These are phyloP conservation scores for Oncopeltus fasciatus DNA, from an alignment of 1,140 invertebrate species.

Conservation along the genomic window DNA sequence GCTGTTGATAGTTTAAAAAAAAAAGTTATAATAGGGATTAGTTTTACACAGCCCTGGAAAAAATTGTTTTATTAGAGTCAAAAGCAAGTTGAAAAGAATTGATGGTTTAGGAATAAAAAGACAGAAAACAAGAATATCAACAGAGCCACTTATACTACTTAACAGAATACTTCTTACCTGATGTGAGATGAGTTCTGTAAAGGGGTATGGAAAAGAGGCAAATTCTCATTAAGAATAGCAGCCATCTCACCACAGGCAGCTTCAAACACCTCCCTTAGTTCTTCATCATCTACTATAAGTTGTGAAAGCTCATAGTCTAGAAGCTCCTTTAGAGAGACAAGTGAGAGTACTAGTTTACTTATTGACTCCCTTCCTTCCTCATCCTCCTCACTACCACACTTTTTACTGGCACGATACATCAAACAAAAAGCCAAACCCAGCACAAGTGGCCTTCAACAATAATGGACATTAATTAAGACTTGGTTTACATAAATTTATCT, in stretches of 20 bases:
- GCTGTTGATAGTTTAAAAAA: too few species aligned
- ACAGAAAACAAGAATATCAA: not conserved
- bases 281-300: slow-evolving; percentile 9
- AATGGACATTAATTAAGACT: not conserved
- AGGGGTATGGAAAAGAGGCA: too few species aligned
- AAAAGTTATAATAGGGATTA: too few species aligned
- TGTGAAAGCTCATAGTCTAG: slow-evolving; percentile 17
- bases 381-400: not conserved
- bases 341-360: not conserved
- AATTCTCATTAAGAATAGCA: slow-evolving; percentile 1
- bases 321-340: not conserved
- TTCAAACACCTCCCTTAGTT: slow-evolving; percentile 5
- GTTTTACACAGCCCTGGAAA: too few species aligned
- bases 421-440: not conserved
- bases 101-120: not conserved
- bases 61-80: too few species aligned
- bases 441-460: not conserved
- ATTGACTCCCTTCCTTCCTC: not conserved
- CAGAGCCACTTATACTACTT: not conserved
- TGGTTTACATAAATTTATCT: too few species aligned
- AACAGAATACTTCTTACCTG: not conserved
- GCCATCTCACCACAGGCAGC: slow-evolving; percentile 7
- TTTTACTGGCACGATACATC: not conserved
- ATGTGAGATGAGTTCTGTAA: not conserved
- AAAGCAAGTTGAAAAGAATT: too few species aligned